Percentiles rank a stretch among this genome's conserved stretches.
These are phyloP conservation scores for Tiliacea aurago DNA, from an alignment of 2,888 invertebrate genomes.

Conservation along the genomic window DNA sequence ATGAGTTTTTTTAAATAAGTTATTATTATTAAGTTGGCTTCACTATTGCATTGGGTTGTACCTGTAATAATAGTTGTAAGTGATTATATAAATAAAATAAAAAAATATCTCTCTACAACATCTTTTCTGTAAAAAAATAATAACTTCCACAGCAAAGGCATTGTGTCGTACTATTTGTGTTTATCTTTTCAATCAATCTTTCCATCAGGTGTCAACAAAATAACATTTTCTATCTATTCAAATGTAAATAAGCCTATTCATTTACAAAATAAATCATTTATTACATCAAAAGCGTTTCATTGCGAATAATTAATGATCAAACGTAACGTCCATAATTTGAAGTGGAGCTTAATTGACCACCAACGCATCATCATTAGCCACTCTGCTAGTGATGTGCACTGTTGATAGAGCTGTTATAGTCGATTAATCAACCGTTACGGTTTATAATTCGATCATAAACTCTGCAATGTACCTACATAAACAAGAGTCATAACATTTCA, in stretches of 20 bases:
- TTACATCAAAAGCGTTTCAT: constrained; percentile 32
- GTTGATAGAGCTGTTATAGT: constrained; percentile 11
- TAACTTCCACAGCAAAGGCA: not conserved
- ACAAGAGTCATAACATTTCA: constrained; percentile 30
- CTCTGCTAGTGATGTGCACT: constrained; percentile 47
- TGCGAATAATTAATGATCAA: constrained; percentile 46
- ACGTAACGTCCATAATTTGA: constrained; percentile 29
- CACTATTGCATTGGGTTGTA: too few relatives aligned
- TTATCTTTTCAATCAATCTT: constrained; percentile 24
- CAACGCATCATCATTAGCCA: constrained; percentile 40
- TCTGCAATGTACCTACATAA: constrained; percentile 34
- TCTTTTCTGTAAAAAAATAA: constrained; percentile 10
- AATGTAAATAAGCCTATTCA: constrained; percentile 51
- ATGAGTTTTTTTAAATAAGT: too few relatives aligned
- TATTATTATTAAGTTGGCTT: too few relatives aligned
- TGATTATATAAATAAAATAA: too few relatives aligned
- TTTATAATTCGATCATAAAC: constrained; percentile 43
- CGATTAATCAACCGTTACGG: constrained; percentile 39
- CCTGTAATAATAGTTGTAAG: too few relatives aligned
- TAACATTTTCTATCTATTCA: constrained; percentile 38
- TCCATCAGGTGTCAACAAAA: constrained; percentile 29
- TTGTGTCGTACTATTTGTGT: not conserved
- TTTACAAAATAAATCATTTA: constrained; percentile 42
- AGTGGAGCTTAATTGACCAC: constrained; percentile 35
- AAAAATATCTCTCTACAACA: not conserved